Evolutionary conservation across 1,140 invertebrate species (phyloP).

Genomic region (Papilio dardanus): DNA sequence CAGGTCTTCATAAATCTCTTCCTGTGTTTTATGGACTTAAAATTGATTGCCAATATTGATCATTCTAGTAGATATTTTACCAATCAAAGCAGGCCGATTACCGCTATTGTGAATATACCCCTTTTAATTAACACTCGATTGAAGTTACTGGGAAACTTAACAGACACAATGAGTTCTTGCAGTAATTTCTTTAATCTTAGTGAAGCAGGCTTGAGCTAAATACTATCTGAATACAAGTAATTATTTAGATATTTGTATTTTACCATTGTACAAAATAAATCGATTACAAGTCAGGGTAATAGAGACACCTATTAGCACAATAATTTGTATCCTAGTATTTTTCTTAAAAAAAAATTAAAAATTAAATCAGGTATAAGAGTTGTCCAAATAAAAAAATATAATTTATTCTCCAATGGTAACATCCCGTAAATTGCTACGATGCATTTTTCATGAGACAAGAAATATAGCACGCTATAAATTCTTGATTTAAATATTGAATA

Average conservation of each 20-base stretch:
- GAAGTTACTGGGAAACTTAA: neutral
- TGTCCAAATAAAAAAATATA: slow-evolving; percentile 48
- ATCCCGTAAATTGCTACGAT: slow-evolving; percentile 67
- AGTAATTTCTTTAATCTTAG: neutral
- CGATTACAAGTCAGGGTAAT: no score
- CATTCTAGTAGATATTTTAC: neutral
- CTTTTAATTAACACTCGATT: slow-evolving; percentile 28
- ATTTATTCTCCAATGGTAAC: slow-evolving; percentile 56
- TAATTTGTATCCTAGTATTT: no score
- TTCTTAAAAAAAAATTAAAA: neutral
- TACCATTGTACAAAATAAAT: no score
- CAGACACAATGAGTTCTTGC: neutral
- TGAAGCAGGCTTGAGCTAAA: neutral
- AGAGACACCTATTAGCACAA: no score
- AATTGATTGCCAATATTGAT: neutral
- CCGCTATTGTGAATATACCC: slow-evolving; percentile 10
- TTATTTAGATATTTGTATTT: no score
- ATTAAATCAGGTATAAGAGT: slow-evolving; percentile 29
- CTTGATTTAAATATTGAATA: slow-evolving; percentile 74
- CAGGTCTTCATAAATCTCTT: no score
- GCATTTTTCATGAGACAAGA: slow-evolving; percentile 72
- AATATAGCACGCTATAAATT: slow-evolving; percentile 69
- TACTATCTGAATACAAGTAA: neutral
- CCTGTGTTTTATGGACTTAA: no score
- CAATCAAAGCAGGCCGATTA: neutral